Conservation (phyloP, 2,113 vertebrate genomes). For the Ptyas mucosa region DNA sequence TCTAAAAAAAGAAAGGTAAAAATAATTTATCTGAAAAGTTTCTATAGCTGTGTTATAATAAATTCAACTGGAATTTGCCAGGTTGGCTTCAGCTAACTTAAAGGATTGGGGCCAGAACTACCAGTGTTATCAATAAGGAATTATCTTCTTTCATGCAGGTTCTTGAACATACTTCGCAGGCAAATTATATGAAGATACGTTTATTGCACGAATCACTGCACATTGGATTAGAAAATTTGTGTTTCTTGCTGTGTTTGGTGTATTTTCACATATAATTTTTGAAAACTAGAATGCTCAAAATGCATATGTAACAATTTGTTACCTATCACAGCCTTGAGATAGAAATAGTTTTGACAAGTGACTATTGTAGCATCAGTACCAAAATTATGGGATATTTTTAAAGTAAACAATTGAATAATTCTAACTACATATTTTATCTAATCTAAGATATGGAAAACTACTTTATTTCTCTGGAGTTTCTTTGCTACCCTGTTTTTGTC, state of each 20-base stretch:
- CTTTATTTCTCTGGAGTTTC: background rate
- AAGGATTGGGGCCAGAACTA: background rate
- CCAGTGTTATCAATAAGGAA: background rate
- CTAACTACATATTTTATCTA: background rate
- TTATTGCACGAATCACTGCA: background rate
- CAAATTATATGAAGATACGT: background rate
- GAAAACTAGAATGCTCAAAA: background rate
- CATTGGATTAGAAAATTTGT: background rate
- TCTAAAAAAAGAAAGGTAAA: constrained; percentile 33
- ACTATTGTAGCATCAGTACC: background rate
- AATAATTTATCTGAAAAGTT: constrained; percentile 50
- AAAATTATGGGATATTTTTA: background rate
- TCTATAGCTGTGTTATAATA: constrained; percentile 52
- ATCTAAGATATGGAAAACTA: background rate
- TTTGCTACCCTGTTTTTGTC: background rate
- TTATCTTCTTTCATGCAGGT: background rate
- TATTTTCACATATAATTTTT: background rate
- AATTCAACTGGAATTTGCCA: background rate
- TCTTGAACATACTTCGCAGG: background rate
- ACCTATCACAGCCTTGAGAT: background rate
- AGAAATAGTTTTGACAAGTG: background rate
- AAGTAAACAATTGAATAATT: background rate
- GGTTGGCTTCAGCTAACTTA: background rate
- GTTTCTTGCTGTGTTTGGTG: background rate
- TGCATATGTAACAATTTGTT: background rate